These are phyloP conservation scores for Cryptotermes secundus DNA, from an alignment of 1,140 invertebrate species.

Conservation along the genomic window DNA sequence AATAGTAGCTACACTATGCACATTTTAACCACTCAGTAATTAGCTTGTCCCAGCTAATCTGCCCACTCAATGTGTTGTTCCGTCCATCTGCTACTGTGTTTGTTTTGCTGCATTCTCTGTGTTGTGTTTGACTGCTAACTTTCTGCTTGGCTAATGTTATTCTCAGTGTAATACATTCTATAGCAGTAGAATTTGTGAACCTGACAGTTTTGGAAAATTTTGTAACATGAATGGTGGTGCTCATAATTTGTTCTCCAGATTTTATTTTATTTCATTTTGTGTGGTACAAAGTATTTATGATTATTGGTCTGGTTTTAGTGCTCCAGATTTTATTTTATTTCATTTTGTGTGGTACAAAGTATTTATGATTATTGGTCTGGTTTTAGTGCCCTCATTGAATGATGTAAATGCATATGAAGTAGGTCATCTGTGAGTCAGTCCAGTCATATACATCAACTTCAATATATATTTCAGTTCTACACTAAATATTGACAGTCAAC, in stretches of 20 bases:
- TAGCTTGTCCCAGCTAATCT: background rate
- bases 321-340: background rate
- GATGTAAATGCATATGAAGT: no score
- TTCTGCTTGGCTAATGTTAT: background rate
- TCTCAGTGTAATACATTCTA: background rate
- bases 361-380: no score
- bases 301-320: no score
- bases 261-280: background rate
- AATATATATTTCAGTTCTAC: no score
- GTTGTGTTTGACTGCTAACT: background rate
- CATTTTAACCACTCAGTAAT: background rate
- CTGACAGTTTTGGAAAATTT: background rate
- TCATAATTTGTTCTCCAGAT: background rate
- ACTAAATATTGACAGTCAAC: no score
- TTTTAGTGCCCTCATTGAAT: no score
- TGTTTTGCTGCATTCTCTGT: background rate
- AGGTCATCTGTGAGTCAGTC: no score
- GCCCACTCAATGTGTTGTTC: slow-evolving; percentile 4
- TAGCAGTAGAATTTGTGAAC: background rate
- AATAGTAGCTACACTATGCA: background rate
- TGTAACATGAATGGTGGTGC: background rate
- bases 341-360: background rate
- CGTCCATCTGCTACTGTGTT: background rate
- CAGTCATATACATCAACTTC: no score
- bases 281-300: no score